Evolutionary conservation across 2,888 invertebrate species (phyloP).

Genomic region (Xestia rhomboidea): DNA sequence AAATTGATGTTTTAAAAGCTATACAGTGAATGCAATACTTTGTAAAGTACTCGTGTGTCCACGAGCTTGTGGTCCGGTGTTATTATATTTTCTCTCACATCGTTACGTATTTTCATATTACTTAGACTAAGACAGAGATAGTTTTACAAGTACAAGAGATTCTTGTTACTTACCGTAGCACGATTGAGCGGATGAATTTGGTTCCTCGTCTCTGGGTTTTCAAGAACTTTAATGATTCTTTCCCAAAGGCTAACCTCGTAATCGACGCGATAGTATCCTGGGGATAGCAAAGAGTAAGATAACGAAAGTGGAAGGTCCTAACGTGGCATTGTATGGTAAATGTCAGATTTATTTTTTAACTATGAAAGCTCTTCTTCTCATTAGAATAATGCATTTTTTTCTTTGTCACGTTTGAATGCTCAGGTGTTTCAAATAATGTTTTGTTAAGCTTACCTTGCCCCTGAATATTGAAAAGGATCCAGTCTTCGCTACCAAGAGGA

Average conservation of each 20-base stretch:
- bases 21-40: neutral
- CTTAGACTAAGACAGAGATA: neutral
- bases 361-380: no score
- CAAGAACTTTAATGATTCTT: constrained; percentile 90
- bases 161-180: constrained; percentile 85
- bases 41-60: no score
- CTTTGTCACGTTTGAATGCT: neutral
- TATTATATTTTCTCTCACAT: neutral
- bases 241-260: constrained; percentile 93
- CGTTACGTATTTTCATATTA: neutral
- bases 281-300: constrained; percentile 26
- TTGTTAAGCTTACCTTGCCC: constrained; percentile 80
- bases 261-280: constrained; percentile 93
- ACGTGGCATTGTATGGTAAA: no score
- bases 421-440: no score
- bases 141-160: no score
- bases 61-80: neutral
- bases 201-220: constrained; percentile 88
- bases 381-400: neutral
- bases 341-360: no score
- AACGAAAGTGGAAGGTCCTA: neutral
- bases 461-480: constrained; percentile 84
- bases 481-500: constrained; percentile 79
- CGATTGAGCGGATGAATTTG: constrained; percentile 93
- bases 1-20: neutral